Base-by-base conservation (phyloP, 2,888 invertebrate genomes). In the Drosophila parthenogenetica region DNA sequence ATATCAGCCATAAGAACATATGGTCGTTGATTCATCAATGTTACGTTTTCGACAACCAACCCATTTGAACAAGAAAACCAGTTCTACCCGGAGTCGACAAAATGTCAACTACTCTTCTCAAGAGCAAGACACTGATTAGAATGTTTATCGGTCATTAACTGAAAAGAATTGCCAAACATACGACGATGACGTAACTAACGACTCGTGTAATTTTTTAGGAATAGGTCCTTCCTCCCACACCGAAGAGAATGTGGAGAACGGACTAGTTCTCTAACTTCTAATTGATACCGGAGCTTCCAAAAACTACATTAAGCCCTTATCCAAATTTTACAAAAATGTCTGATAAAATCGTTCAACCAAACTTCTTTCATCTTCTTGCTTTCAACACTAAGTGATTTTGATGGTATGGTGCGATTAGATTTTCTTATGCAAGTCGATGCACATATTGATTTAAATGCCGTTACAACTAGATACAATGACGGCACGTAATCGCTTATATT, bases 341-440 rank as follows among this genome's bases (percentile, higher is more conserved):
- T 5, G 1, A 17, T 58, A 13, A 13, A 48, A 25, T 11, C 40
- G 16, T 48, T 58, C n/a, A n/a, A n/a, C n/a, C n/a, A n/a, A 39
- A 39, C 13, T 40, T 17, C 17, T 16, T 2, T 16, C 0, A 19
- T 48, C 40, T 58, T 40, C 10, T 16, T 48, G 8, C 29, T 48
- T 0, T 13, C 25, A 16, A 14, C 35, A 5, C 10, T 40, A 16
- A 48, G 22, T 40, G 29, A 19, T 16, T 48, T 58, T 10, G 48
- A 58, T 17, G 54, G 35, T 11, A 57, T 46, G 22, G 35, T n/a
- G 11, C 17, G 32, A 19, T 11, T 32, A 29, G 25, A 14, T 37
- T 13, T 46, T 25, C 11, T 19, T n/a, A 37, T n/a, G 42, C 10
- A 48, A 54, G 2, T 54, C 11, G 32, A 54, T 7, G 53, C 61